Base-by-base conservation (phyloP, 2,888 invertebrate genomes). In the Isoperla grammatica region DNA sequence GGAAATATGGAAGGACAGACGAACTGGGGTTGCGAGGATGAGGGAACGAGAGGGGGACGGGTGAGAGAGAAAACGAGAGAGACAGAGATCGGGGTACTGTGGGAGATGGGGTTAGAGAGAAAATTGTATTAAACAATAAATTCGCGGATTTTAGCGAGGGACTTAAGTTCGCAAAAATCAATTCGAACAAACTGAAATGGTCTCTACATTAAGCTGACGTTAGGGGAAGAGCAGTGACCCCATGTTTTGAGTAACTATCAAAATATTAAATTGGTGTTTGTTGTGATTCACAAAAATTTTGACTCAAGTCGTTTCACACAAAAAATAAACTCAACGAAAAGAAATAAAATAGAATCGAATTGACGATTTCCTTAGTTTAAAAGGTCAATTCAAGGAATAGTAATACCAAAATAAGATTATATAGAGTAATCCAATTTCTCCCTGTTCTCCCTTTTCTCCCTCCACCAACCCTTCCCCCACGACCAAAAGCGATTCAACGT, bases 41-140 rank as follows among this genome's bases (percentile, higher is more conserved):
- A 58, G 58, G 53, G 50, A 15, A 45, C 37, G 48, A 35, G 19
- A 56, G 45, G 61, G 53, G 22, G 50, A 54, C 37, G 56, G 54
- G 46, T 23, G n/a, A 42, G 46, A 60, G 42, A 42, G 37, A n/a
- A n/a, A 57, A 50, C 37, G 22, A 40, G 42, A 17, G 19, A 59
- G 53, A 35, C 62, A 65, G 62, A 61, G 39, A 62, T 54, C 60
- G 66, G 63, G 60, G 59, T 22, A 23, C 17, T 17, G 11, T 22
- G n/a, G 20, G 23, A 19, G 20, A 49, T 23, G 19, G 53, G 53
- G 42, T 35, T 17, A 49, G 22, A 20, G 29, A 49, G 49, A 17
- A 56, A 56, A 43, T 29, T 48, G 46, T 46, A 39, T 39, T 48
- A 45, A 42, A 43, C 53, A 20, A 59, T 59, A 59, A 29, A 59